Evolutionary conservation across 2,113 vertebrate genomes (phyloP).

Genomic region (Apteryx mantelli): DNA sequence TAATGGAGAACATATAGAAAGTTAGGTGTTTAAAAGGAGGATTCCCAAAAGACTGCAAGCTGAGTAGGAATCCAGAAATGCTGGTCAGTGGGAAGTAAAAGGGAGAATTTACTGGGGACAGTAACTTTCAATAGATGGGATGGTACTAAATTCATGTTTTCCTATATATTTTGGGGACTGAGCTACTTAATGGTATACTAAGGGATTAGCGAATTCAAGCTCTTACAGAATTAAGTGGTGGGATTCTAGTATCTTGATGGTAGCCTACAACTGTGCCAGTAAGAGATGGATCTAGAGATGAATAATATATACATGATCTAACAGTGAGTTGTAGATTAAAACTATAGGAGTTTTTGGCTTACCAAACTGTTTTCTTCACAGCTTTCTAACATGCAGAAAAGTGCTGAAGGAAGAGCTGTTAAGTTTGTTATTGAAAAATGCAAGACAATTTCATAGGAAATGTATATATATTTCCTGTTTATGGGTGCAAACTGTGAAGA

Average conservation of each 20-base stretch:
- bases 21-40: not conserved
- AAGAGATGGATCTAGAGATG: not conserved
- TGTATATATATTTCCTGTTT: not conserved
- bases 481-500: not conserved
- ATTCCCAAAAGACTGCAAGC: not conserved
- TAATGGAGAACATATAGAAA: not conserved
- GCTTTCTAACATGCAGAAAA: not conserved
- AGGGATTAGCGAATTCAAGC: not conserved
- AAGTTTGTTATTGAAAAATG: not conserved
- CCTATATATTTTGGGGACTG: not conserved
- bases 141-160: not conserved
- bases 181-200: not conserved
- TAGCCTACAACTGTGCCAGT: not conserved
- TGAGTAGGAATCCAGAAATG: not conserved
- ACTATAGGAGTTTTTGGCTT: not conserved
- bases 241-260: not conserved
- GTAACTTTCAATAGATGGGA: not conserved
- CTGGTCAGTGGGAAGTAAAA: not conserved
- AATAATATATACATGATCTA: not conserved
- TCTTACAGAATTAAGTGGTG: not conserved
- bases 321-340: not conserved
- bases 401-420: not conserved
- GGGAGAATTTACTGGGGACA: not conserved
- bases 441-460: not conserved
- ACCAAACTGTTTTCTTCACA: not conserved